Conservation (phyloP, 2,888 invertebrate species). For the Thyatira batis region DNA sequence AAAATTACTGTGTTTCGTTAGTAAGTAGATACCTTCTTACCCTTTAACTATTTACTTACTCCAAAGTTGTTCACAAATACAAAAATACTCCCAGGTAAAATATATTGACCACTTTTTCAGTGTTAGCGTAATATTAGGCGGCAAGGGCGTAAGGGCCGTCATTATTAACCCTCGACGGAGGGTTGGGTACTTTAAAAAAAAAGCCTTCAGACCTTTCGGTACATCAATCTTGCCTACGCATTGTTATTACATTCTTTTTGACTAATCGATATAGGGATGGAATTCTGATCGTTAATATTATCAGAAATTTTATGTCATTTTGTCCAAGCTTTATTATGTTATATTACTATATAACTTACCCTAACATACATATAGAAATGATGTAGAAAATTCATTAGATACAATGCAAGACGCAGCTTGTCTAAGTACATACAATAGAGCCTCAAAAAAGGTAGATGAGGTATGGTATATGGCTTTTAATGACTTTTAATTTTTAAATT, state of each 20-base stretch:
- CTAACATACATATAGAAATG: no score
- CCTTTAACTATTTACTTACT: slow-evolving; percentile 31
- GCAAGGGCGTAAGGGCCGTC: slow-evolving; percentile 32
- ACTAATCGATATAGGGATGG: slow-evolving; percentile 3
- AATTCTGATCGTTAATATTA: neutral
- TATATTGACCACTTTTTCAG: slow-evolving; percentile 51
- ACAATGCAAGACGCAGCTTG: no score
- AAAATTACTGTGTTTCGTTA: no score
- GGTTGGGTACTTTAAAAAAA: slow-evolving; percentile 30
- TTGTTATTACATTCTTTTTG: slow-evolving; percentile 22
- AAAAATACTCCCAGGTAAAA: slow-evolving; percentile 39
- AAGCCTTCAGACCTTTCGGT: slow-evolving; percentile 28
- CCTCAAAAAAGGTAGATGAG: no score
- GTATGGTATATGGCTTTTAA: no score
- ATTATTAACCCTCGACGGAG: slow-evolving; percentile 49
- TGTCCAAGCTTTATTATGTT: no score
- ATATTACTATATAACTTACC: no score
- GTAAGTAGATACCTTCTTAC: no score
- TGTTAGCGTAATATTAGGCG: slow-evolving; percentile 39
- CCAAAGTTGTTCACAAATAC: slow-evolving; percentile 19
- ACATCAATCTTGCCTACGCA: slow-evolving; percentile 48
- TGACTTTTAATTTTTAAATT: no score
- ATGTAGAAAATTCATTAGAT: no score
- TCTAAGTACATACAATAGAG: no score
- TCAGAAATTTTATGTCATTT: neutral